Evolutionary conservation across 1,140 invertebrate genomes (phyloP), one percentile per base, ranked within the genome.

Genomic region (Aricia agestis): DNA sequence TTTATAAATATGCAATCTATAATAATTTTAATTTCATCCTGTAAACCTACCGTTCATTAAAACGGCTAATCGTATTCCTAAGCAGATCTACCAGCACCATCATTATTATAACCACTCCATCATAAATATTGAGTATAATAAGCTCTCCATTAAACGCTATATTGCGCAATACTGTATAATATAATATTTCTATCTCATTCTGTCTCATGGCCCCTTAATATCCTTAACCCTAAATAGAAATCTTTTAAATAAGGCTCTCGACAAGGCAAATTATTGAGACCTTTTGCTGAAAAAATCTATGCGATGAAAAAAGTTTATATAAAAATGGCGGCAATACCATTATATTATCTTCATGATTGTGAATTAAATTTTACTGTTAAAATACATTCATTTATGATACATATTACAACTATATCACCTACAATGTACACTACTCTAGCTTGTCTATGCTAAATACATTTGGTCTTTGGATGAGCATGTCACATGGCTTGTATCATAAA

Each of bases 401-500:
- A 81, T 77, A 77, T 72, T 74, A 80, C 71, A 83, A 73, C 82
- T 78, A 75, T 79, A 75, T 71, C 68, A 70, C 68, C 77, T 80
- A 82, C 78, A 82, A 79, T 73, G 78, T 79, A 83, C 82, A 81
- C 76, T 75, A 81, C 71, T 77, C 85, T 90, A 90, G 83, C 83
- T 83, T 88, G 74, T 78, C 79, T 88, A 89, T 81, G 78, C 84
- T 90, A 90, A 82, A 83, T 84, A 88, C 82, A 86, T 88, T 90
- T 90, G 88, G 88, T 90, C 88, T 90, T 90, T 90, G 86, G 88
- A 85, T 89, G 87, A 90, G 86, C 86, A 82, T 89, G 86, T 88
- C 80, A 89, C 86, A 88, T 88, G 88, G 86, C 87, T 79, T 86
- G 75, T 88, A 83, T 70, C 81, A 82, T 86, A 83, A 85, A 87